A percentile compares a stretch with the other conserved stretches of the same genome.
Conservation (phyloP, 2,888 invertebrate genomes). For the Brachyopa scutellaris region DNA sequence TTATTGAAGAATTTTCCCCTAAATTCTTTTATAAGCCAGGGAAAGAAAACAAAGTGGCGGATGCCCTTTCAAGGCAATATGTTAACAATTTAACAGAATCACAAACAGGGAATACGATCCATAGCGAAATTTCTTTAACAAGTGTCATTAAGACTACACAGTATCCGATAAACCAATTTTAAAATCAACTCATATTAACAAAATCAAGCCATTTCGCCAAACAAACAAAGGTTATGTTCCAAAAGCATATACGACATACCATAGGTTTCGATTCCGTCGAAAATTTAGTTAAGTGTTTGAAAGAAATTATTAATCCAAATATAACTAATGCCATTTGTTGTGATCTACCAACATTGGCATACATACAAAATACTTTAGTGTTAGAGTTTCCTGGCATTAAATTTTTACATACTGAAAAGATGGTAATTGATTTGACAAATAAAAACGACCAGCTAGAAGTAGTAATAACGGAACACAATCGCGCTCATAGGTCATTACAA, state of each 20-base stretch:
- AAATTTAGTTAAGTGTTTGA: neutral
- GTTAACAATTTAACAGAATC: constrained; percentile 24
- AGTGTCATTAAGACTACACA: constrained; percentile 19
- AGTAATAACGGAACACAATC: constrained; percentile 6
- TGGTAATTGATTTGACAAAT: constrained; percentile 1
- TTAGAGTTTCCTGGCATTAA: neutral
- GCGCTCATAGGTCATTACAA: constrained; percentile 9
- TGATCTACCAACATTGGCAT: no score
- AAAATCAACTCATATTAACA: constrained; percentile 44
- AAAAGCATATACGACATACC: constrained; percentile 1
- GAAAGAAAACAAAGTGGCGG: constrained; percentile 52
- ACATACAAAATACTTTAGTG: neutral
- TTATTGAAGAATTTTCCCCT: constrained; percentile 58
- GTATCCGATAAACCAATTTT: constrained; percentile 40
- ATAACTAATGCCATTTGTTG: constrained; percentile 25
- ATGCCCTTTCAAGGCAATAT: constrained; percentile 51
- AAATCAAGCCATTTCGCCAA: constrained; percentile 19
- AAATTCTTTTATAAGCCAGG: constrained; percentile 55
- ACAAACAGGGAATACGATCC: neutral
- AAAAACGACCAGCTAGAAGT: neutral
- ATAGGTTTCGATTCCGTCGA: neutral
- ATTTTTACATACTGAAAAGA: constrained; percentile 16
- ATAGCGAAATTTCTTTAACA: constrained; percentile 45
- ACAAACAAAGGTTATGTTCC: constrained; percentile 26
- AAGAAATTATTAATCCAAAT: constrained; percentile 27